phyloP scores from a whole-genome alignment of 2,797 vertebrate species.

The Rhinophrynus dorsalis region DNA sequence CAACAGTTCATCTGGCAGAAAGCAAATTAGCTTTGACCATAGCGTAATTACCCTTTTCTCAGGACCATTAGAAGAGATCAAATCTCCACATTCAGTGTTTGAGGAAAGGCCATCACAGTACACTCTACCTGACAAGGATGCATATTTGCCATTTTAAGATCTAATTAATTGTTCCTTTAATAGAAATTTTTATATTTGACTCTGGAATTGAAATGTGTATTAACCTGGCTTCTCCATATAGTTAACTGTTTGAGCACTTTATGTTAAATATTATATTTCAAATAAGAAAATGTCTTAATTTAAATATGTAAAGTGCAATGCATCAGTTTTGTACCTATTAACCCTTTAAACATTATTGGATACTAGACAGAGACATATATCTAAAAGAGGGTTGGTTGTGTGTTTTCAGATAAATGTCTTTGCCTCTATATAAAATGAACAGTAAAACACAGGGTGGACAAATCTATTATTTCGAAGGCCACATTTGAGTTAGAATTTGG shows the following conservation, averaged over 20 bases:
- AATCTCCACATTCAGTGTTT: slow-evolving; percentile 99
- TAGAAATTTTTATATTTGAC: slow-evolving; percentile 99
- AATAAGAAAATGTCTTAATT: no score
- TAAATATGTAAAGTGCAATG: no score
- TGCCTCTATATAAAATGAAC: no score
- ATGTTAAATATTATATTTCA: no score
- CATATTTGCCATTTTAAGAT: slow-evolving; percentile 99
- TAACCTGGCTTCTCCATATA: slow-evolving; percentile 93
- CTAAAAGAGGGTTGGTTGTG: no score
- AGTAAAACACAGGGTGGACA: no score
- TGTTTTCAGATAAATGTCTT: no score
- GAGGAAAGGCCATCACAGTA: slow-evolving; percentile 99
- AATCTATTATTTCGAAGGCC: no score
- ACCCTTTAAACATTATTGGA: no score
- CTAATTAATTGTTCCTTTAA: slow-evolving; percentile 99
- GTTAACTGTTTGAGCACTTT: slow-evolving; percentile 87
- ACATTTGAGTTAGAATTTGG: no score
- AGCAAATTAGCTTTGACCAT: slow-evolving; percentile 99
- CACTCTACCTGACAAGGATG: slow-evolving; percentile 99
- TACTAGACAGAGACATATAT: no score
- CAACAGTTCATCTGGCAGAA: slow-evolving; percentile 99
- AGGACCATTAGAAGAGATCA: slow-evolving; percentile 99
- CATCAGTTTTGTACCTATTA: no score
- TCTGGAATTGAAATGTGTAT: slow-evolving; percentile 97
- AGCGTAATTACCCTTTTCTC: slow-evolving; percentile 99